These are phyloP conservation scores for Halichoeres trimaculatus DNA, from an alignment of 2,113 vertebrate species.

Conservation along the genomic window DNA sequence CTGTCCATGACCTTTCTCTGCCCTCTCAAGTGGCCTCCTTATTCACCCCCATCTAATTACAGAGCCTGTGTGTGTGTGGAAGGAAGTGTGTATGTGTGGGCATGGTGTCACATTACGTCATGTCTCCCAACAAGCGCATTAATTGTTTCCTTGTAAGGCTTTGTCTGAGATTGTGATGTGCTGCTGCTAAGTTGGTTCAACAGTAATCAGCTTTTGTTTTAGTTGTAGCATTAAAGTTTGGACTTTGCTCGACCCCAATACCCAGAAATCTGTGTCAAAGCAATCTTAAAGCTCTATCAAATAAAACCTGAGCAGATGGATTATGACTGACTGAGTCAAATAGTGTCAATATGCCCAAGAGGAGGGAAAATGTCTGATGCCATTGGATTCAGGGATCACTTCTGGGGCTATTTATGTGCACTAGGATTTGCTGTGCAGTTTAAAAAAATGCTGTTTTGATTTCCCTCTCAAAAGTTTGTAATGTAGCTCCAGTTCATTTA, in stretches of 20 bases:
- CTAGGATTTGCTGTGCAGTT: background rate
- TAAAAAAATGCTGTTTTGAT: background rate
- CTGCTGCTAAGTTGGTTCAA: constrained; percentile 38
- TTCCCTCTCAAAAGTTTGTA: background rate
- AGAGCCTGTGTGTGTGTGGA: constrained; percentile 27
- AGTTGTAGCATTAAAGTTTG: constrained; percentile 25
- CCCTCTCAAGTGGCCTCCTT: constrained; percentile 26
- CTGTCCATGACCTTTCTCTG: constrained; percentile 46
- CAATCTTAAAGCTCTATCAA: constrained; percentile 5
- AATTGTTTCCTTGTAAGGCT: constrained; percentile 59
- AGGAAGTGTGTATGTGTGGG: constrained; percentile 11
- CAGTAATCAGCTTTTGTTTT: constrained; percentile 38
- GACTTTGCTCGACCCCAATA: constrained; percentile 5
- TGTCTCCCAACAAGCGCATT: constrained; percentile 52
- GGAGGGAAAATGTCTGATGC: background rate
- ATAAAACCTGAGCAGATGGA: constrained; percentile 5
- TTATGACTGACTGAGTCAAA: constrained; percentile 4
- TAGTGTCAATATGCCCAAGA: constrained; percentile 4
- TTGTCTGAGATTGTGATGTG: constrained; percentile 6
- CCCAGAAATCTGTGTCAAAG: constrained; percentile 1
- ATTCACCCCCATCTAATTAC: constrained; percentile 44
- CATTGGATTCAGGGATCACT: background rate
- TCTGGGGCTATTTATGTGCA: too few relatives aligned
- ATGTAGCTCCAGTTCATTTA: background rate
- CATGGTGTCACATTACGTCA: constrained; percentile 55